A percentile compares a stretch with the other conserved stretches of the same genome.
Evolutionary conservation across 2,888 invertebrate species (phyloP).

Genomic region (Cetonia aurata): DNA sequence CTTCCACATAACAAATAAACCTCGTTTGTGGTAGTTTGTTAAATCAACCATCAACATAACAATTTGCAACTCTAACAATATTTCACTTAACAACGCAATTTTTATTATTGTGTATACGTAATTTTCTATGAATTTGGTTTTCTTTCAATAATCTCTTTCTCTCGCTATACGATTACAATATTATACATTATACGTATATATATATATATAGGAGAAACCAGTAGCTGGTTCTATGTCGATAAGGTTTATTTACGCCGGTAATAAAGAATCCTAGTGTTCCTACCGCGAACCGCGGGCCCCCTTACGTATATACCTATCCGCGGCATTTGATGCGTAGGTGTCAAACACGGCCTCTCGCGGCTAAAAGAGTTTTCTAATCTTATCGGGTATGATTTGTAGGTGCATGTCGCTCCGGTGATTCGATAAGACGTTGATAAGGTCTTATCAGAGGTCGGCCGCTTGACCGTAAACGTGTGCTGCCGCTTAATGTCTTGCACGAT

Average conservation of each 20-base stretch:
- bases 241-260: slow-evolving; percentile 26
- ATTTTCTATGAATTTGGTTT: too few species aligned
- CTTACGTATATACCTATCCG: slow-evolving; percentile 3
- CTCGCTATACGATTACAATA: background rate
- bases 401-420: slow-evolving; percentile 35
- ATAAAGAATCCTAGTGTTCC: slow-evolving; percentile 13
- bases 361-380: slow-evolving; percentile 30
- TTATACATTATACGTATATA: background rate
- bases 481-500: slow-evolving; percentile 42
- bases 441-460: slow-evolving; percentile 48
- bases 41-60: too few species aligned
- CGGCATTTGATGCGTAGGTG: slow-evolving; percentile 40
- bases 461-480: slow-evolving; percentile 49
- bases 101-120: too few species aligned
- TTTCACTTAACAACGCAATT: too few species aligned
- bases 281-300: slow-evolving; percentile 13
- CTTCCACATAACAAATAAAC: too few species aligned
- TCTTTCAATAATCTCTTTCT: too few species aligned
- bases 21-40: too few species aligned
- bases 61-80: too few species aligned
- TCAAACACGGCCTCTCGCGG: slow-evolving; percentile 38
- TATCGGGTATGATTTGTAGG: slow-evolving; percentile 39
- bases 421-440: slow-evolving; percentile 42
- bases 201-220: background rate
- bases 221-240: slow-evolving; percentile 5